Conservation (phyloP, 2,797 vertebrate species). For the Gambusia yucatana region DNA sequence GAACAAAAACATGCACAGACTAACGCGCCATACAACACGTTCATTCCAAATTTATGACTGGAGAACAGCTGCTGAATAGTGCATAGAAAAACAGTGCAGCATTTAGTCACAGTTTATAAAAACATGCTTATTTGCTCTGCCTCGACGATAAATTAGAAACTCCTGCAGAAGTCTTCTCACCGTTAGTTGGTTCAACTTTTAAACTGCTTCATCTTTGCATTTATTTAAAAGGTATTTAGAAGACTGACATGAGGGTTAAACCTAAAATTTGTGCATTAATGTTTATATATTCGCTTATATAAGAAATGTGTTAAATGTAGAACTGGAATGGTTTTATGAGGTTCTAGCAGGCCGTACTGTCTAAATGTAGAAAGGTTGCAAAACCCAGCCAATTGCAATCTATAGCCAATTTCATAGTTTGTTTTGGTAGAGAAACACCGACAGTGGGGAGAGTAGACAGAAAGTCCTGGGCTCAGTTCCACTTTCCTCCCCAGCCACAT, state of each 20-base stretch:
- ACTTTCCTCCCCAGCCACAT: background rate
- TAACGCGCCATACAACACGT: conserved; percentile 42
- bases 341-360: background rate
- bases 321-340: background rate
- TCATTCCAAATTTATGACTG: conserved; percentile 70
- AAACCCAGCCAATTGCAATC: background rate
- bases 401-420: background rate
- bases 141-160: conserved; percentile 59
- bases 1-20: conserved; percentile 64
- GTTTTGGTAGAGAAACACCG: background rate
- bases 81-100: conserved; percentile 50
- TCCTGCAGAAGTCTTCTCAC: conserved; percentile 32
- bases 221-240: conserved; percentile 23
- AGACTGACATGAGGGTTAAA: background rate
- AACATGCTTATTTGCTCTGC: conserved; percentile 60
- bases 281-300: background rate
- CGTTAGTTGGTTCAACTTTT: conserved; percentile 12
- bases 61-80: conserved; percentile 68
- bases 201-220: conserved; percentile 2
- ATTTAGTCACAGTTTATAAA: conserved; percentile 47
- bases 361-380: background rate
- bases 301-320: background rate
- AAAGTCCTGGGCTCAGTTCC: background rate
- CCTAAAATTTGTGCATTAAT: background rate
- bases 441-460: background rate